Evolutionary conservation across 2,888 invertebrate genomes (phyloP).

Genomic region (Hipparchia semele): DNA sequence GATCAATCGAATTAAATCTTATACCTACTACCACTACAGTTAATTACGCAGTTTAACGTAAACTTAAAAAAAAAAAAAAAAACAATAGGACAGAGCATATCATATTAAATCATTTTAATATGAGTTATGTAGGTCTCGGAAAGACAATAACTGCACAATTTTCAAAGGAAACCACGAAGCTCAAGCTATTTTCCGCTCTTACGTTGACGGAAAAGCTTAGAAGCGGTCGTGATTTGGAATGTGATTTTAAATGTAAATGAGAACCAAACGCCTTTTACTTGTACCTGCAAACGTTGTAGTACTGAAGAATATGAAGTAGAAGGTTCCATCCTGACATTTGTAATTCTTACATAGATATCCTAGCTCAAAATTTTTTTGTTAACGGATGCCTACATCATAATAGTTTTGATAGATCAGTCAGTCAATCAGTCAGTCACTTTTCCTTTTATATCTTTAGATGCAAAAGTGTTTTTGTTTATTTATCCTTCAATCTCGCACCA

Average conservation of each 20-base stretch:
- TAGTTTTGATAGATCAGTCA: too few species aligned
- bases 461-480: too few species aligned
- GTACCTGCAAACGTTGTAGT: not conserved
- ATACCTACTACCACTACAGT: too few species aligned
- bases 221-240: not conserved
- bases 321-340: not conserved
- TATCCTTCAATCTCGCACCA: too few species aligned
- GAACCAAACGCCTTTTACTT: slow-evolving; percentile 1
- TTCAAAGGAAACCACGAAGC: slow-evolving; percentile 9
- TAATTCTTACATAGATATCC: not conserved
- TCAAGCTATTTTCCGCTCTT: slow-evolving; percentile 2
- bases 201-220: not conserved
- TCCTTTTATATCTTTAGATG: too few species aligned
- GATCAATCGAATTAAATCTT: too few species aligned
- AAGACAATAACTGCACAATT: slow-evolving; percentile 6
- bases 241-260: not conserved
- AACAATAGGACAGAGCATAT: not conserved
- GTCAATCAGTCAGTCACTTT: too few species aligned
- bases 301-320: not conserved
- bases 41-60: too few species aligned
- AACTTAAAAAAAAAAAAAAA: too few species aligned
- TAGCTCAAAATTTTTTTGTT: not conserved
- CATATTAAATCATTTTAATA: not conserved
- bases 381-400: too few species aligned
- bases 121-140: not conserved